Percentiles rank a stretch among this genome's conserved stretches.
These are phyloP conservation scores for Tretioscincus oriximinensis DNA, from an alignment of 2,113 vertebrate species.

Conservation along the genomic window DNA sequence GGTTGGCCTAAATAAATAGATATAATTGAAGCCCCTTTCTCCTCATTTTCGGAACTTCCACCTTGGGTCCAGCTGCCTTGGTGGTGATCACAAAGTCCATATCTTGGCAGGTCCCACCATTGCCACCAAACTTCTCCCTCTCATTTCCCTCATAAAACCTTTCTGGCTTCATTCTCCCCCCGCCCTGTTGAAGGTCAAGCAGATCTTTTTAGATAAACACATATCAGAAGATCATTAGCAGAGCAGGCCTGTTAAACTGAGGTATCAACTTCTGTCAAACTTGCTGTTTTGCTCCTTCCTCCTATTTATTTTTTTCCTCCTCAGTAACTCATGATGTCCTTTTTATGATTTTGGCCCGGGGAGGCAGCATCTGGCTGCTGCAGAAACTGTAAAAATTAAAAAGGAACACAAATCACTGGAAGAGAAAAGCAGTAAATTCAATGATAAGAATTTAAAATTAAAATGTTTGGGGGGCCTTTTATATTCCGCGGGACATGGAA, in stretches of 20 bases:
- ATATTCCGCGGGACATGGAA: conserved; percentile 70
- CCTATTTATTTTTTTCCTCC: not conserved
- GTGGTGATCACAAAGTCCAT: conserved; percentile 88
- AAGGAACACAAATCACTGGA: conserved; percentile 81
- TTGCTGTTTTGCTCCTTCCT: conserved; percentile 9
- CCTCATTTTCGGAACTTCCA: conserved; percentile 18
- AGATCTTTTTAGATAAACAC: conserved; percentile 85
- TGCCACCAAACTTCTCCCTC: not conserved
- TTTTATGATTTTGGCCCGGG: conserved; percentile 82
- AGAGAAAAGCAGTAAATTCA: conserved; percentile 82
- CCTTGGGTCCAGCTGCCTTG: conserved; percentile 72
- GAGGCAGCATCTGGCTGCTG: conserved; percentile 83
- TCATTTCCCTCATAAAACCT: conserved; percentile 78
- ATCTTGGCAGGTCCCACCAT: conserved; percentile 92
- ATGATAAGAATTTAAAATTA: conserved; percentile 84
- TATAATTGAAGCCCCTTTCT: rapidly evolving
- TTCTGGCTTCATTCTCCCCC: conserved; percentile 77
- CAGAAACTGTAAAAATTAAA: conserved; percentile 86
- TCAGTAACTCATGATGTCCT: conserved; percentile 72
- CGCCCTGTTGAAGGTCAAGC: conserved; percentile 86
- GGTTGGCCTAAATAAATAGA: too few relatives aligned
- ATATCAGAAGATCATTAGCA: conserved; percentile 84
- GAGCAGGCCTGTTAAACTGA: conserved; percentile 86
- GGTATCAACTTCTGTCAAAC: conserved; percentile 83
- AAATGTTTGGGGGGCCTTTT: conserved; percentile 76